Percentiles rank a stretch among this genome's conserved stretches.
These are phyloP conservation scores for Strix uralensis DNA, from an alignment of 2,113 vertebrate species.

Conservation along the genomic window DNA sequence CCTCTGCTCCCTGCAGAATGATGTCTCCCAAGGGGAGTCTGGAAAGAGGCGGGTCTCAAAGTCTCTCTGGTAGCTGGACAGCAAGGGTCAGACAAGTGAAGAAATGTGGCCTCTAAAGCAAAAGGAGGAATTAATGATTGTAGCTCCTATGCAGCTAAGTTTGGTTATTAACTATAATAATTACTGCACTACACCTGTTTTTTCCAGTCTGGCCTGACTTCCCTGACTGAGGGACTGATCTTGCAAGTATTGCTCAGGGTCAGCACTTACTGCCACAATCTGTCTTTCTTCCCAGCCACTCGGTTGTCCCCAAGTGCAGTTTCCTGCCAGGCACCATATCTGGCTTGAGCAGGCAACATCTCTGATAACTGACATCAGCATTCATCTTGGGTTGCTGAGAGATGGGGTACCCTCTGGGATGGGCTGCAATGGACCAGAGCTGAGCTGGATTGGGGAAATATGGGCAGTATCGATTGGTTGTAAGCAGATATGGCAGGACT, in stretches of 20 bases:
- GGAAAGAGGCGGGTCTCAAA: background rate
- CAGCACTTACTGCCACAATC: background rate
- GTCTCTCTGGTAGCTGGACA: background rate
- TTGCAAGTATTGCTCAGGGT: background rate
- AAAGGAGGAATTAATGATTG: background rate
- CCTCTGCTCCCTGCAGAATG: background rate
- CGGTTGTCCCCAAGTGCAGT: background rate
- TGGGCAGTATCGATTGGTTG: rapidly evolving
- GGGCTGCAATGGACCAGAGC: background rate
- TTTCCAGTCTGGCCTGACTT: background rate
- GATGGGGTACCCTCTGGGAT: background rate
- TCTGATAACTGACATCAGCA: background rate
- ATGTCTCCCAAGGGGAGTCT: background rate
- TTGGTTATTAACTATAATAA: background rate
- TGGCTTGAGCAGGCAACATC: background rate
- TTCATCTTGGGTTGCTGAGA: background rate
- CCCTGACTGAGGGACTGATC: background rate
- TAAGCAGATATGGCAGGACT: background rate
- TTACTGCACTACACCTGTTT: background rate
- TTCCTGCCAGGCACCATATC: background rate
- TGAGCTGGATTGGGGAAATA: background rate
- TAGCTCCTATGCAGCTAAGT: background rate
- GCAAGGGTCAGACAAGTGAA: background rate
- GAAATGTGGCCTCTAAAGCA: background rate
- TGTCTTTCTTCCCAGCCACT: background rate